Evolutionary conservation across 2,113 vertebrate species (phyloP).

Genomic region (Callospermophilus lateralis): DNA sequence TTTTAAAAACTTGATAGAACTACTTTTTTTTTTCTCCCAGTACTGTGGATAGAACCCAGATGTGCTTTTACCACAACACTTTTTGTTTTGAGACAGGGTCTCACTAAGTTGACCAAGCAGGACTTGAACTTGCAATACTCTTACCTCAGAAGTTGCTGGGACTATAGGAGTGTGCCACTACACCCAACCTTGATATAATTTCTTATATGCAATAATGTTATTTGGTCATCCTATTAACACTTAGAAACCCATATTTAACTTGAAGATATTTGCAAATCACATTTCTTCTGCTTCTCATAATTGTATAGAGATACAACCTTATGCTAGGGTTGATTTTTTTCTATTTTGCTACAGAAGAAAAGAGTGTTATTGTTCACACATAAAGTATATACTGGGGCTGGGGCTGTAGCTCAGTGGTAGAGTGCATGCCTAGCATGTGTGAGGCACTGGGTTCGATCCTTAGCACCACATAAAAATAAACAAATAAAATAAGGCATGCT

Average conservation of each 20-base stretch:
- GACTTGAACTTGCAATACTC: too few relatives aligned
- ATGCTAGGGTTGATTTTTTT: not conserved
- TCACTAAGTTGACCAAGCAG: too few relatives aligned
- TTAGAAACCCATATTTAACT: slow-evolving; percentile 27
- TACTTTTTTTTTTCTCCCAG: too few relatives aligned
- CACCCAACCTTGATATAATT: not conserved
- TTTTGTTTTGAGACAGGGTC: too few relatives aligned
- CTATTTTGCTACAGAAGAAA: not conserved
- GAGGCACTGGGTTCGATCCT: too few relatives aligned
- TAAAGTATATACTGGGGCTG: not conserved
- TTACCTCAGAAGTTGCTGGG: too few relatives aligned
- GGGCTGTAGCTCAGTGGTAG: too few relatives aligned
- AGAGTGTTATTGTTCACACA: not conserved
- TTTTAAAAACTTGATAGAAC: not conserved
- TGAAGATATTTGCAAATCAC: not conserved
- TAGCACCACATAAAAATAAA: too few relatives aligned
- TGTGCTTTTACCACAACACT: too few relatives aligned
- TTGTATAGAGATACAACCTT: not conserved
- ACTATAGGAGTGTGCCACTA: too few relatives aligned
- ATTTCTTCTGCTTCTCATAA: not conserved
- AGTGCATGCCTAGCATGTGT: too few relatives aligned
- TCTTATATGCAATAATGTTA: not conserved
- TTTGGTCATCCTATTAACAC: not conserved
- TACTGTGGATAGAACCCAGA: too few relatives aligned
- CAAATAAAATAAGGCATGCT: not conserved